A percentile compares a stretch with the other conserved stretches of the same genome.
These are phyloP conservation scores for Trachelus stipa DNA, from an alignment of 2,888 invertebrate genomes.

Conservation along the genomic window DNA sequence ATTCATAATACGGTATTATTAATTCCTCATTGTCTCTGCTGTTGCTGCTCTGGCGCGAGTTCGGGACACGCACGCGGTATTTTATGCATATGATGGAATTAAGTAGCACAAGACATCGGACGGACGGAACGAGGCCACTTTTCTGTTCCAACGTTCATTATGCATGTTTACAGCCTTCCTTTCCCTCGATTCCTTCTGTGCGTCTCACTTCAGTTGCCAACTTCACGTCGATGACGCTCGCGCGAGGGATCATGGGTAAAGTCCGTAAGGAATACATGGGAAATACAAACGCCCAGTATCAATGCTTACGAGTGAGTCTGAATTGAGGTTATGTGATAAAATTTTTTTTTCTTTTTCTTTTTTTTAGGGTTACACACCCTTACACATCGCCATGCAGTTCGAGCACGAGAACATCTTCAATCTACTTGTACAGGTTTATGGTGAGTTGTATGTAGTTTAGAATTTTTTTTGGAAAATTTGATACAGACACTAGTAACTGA, in stretches of 20 bases:
- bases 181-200: constrained; percentile 23
- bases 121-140: constrained; percentile 10
- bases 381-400: constrained; percentile 93
- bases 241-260: constrained; percentile 13
- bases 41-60: not conserved
- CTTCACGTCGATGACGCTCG: constrained; percentile 6
- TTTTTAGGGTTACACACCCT: constrained; percentile 91
- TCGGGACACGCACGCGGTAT: constrained; percentile 5
- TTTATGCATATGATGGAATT: constrained; percentile 7
- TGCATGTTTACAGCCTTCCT: constrained; percentile 29
- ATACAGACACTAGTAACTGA: not conserved
- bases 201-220: constrained; percentile 16
- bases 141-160: constrained; percentile 5
- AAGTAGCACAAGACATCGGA: constrained; percentile 7
- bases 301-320: not conserved
- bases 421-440: constrained; percentile 89
- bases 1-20: constrained; percentile 59
- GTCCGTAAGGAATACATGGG: not conserved
- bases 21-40: constrained; percentile 61
- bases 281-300: not conserved
- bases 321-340: not conserved
- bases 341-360: constrained; percentile 32
- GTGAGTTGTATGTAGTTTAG: constrained; percentile 71
- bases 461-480: not conserved
- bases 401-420: constrained; percentile 89